phyloP scores from a whole-genome alignment of 2,113 vertebrate genomes.

The Agapornis roseicollis region DNA sequence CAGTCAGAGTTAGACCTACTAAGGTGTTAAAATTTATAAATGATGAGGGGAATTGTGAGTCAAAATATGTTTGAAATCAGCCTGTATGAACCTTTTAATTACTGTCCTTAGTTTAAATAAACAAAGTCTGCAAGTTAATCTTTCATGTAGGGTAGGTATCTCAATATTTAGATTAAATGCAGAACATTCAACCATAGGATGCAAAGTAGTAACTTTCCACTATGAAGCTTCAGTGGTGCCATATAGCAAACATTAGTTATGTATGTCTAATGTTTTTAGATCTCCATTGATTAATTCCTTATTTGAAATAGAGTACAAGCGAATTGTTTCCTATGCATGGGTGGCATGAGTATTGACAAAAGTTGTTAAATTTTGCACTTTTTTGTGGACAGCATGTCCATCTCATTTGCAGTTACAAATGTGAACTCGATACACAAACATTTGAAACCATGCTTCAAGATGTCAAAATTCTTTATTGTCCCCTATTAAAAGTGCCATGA shows the following conservation, averaged over 20 bases:
- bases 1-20: neutral
- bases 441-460: constrained; percentile 32
- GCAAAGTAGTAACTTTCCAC: neutral
- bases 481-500: neutral
- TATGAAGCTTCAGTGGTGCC: constrained; percentile 1
- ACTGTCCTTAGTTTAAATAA: neutral
- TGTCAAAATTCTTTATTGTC: neutral
- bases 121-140: neutral
- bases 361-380: constrained; percentile 49
- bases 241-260: constrained; percentile 4
- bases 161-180: neutral
- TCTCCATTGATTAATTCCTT: constrained; percentile 27
- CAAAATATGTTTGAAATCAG: neutral
- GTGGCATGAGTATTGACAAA: neutral
- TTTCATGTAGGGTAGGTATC: neutral
- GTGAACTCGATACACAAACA: neutral
- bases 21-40: neutral
- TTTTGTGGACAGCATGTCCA: constrained; percentile 36
- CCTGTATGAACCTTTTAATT: neutral
- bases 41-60: neutral
- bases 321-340: neutral
- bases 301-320: neutral
- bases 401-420: constrained; percentile 50
- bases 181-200: neutral
- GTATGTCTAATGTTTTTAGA: constrained; percentile 36